Conservation (phyloP, 2,888 invertebrate species). For the Volucella inflata region DNA sequence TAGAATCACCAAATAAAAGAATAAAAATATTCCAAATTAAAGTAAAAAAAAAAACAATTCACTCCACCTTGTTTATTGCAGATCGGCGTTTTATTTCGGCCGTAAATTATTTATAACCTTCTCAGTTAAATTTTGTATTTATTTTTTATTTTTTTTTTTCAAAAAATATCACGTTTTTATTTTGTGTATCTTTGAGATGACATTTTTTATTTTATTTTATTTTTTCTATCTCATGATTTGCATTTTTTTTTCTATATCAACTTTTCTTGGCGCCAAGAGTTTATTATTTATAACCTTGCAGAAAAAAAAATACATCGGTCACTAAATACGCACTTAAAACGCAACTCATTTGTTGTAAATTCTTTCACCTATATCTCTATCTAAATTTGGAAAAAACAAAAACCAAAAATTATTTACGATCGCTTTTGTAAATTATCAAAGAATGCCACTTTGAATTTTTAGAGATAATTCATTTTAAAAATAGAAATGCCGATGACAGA, state of each 20-base stretch:
- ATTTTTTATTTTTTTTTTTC: not conserved
- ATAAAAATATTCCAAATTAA: not conserved
- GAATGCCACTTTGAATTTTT: not conserved
- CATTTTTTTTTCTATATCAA: not conserved
- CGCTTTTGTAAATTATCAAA: constrained; percentile 3
- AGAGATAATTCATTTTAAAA: too few relatives aligned
- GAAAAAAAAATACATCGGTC: not conserved
- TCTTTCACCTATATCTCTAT: not conserved
- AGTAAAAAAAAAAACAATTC: not conserved
- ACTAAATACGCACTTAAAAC: not conserved
- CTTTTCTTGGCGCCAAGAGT: not conserved
- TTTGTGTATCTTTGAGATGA: not conserved
- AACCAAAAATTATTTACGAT: constrained; percentile 7
- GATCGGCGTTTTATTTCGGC: not conserved
- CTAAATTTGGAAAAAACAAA: not conserved
- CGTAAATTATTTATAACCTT: constrained; percentile 1
- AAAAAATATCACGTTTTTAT: not conserved
- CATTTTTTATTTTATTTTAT: too few relatives aligned
- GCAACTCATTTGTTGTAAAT: constrained; percentile 1
- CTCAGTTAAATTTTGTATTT: too few relatives aligned
- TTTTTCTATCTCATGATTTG: not conserved
- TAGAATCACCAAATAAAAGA: too few relatives aligned
- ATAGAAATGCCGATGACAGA: not conserved
- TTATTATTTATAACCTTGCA: not conserved
- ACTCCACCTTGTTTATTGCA: not conserved